phyloP scores from a whole-genome alignment of 1,140 invertebrate genomes.

The Zaprionus camerounensis region DNA sequence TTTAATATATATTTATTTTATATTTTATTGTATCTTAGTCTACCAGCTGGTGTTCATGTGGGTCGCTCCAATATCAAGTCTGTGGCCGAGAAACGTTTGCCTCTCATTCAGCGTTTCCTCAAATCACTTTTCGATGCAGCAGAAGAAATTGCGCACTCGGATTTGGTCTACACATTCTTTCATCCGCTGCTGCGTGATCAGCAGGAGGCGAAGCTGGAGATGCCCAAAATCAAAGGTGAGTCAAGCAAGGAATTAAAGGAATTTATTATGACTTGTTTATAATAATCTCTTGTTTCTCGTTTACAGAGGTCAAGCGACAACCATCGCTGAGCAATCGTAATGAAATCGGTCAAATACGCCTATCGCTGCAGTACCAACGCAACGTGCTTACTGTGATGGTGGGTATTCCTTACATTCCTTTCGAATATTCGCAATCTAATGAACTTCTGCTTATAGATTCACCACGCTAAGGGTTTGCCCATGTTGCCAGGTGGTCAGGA shows the following conservation, averaged over 20 bases:
- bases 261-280: not conserved
- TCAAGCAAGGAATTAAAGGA: not conserved
- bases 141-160: slow-evolving; percentile 97
- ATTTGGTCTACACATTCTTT: slow-evolving; percentile 99
- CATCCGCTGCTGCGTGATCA: slow-evolving; percentile 96
- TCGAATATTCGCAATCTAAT: not conserved
- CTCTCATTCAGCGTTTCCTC: slow-evolving; percentile 95
- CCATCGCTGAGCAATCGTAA: slow-evolving; percentile 72
- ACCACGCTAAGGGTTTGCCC: slow-evolving; percentile 93
- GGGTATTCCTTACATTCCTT: not conserved
- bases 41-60: slow-evolving; percentile 91
- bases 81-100: slow-evolving; percentile 95
- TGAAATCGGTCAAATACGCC: slow-evolving; percentile 89
- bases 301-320: slow-evolving; percentile 69
- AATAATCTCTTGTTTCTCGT: not conserved
- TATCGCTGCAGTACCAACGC: slow-evolving; percentile 92
- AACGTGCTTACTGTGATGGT: slow-evolving; percentile 93
- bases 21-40: slow-evolving; percentile 84
- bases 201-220: slow-evolving; percentile 89
- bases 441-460: slow-evolving; percentile 79
- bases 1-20: no score
- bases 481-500: slow-evolving; percentile 89
- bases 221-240: slow-evolving; percentile 85
- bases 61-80: slow-evolving; percentile 97
- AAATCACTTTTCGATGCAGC: slow-evolving; percentile 93